Evolutionary conservation across 2,888 invertebrate species (phyloP).

Genomic region (Synergus itoensis): DNA sequence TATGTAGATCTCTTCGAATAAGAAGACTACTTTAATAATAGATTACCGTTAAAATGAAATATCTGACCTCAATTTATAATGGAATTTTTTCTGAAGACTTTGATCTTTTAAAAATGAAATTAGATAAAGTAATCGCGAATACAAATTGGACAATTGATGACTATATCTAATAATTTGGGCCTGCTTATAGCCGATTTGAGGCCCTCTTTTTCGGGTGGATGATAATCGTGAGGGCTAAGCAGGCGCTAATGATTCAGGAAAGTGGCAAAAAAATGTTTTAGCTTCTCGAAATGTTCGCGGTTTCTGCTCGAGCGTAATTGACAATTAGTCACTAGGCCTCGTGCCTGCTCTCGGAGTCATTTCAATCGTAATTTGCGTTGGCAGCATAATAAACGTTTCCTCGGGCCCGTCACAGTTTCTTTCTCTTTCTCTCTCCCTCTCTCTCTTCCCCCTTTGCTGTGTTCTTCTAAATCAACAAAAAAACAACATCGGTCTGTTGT

Average conservation of each 20-base stretch:
- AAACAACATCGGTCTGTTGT: conserved; percentile 56
- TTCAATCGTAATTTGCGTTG: conserved; percentile 68
- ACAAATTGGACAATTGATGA: background rate
- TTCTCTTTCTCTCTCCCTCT: conserved; percentile 40
- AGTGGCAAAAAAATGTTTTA: conserved; percentile 25
- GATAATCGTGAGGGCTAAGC: conserved; percentile 75
- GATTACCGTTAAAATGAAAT: background rate
- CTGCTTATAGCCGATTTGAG: background rate
- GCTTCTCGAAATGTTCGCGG: conserved; percentile 27
- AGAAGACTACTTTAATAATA: background rate
- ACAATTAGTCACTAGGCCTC: conserved; percentile 65
- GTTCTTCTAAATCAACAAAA: conserved; percentile 43
- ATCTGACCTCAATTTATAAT: background rate
- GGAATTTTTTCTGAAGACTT: background rate
- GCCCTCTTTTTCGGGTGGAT: conserved; percentile 55
- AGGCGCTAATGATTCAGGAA: conserved; percentile 67
- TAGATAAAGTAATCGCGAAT: background rate
- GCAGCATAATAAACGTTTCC: conserved; percentile 66
- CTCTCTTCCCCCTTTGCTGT: conserved; percentile 43
- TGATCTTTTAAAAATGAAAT: background rate
- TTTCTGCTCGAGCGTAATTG: conserved; percentile 26
- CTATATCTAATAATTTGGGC: background rate
- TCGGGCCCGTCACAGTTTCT: conserved; percentile 40
- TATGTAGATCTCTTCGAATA: background rate
- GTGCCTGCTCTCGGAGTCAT: conserved; percentile 56